Evolutionary conservation across 37 sponge, comb jelly and placozoan genomes (phyloP), one percentile per base, ranked within the genome.

Genomic region (Theonella swinhoei): DNA sequence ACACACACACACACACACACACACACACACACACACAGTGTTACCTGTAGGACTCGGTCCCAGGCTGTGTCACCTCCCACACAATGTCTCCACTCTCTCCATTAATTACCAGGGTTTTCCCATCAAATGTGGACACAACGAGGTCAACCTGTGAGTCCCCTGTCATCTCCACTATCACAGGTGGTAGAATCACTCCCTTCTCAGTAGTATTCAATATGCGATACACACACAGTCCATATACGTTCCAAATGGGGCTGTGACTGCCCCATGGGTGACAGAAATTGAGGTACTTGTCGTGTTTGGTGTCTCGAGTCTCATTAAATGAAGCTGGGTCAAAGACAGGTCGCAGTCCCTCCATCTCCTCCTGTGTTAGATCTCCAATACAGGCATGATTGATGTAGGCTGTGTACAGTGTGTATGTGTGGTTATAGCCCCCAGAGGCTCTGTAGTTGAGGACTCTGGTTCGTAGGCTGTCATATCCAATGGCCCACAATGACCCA

Each of bases 401-500:
- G 1, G 29, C 34, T 9, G 17, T 47, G 25, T 20, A 17, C 34
- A 30, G 29, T 1, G 39, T 54, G 62, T 54, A 82, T 17, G 62
- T 25, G 33, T 80, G 26, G 24, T 65, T 66, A n/a, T n/a, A n/a
- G 11, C 54, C 54, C 54, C 14, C 11, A 7, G 54, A 7, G 7
- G 39, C 2, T 19, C 0, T 71, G 30, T 84, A 68, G 39, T 65
- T 22, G 4, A 62, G 34, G 8, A 89, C 60, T 68, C 64, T 73
- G 24, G 31, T 36, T n/a, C 42, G 47, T 11, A 93, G 37, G 62
- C 93, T 93, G 26, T 70, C 62, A n/a, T 88, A 26, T 22, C 82
- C 63, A 14, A 94, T 28, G 0, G 87, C 95, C 95, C 95, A 94
- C 78, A 94, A 60, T 23, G 89, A 84, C 0, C 95, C 95, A 23